Evolutionary conservation across 2,888 invertebrate genomes (phyloP), one percentile per base, ranked within the genome.

Genomic region (Blomia tropicalis): DNA sequence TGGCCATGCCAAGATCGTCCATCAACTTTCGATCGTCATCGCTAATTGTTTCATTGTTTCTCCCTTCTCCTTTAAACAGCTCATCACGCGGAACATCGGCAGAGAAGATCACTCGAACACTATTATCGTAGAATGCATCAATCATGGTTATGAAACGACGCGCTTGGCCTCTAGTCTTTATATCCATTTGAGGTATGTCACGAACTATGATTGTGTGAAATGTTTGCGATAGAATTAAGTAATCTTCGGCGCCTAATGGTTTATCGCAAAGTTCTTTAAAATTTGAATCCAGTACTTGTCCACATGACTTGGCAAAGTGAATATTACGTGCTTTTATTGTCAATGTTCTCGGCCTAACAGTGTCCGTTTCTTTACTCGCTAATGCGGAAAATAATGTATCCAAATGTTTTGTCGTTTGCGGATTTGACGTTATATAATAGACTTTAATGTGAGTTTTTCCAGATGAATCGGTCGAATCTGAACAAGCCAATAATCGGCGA

Each of bases 161-260:
- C 59, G 90, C 83, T 75, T 88, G 87, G n/a, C 89, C 87, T 73
- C 87, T 83, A 47, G 83, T 77, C 67, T 79, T 80, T 44, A 86
- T 74, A 70, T 83, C 85, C 71, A 98, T 76, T 71, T 84, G 82
- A 1, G 93, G 95, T 58, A 98, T 78, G 74, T 92, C 81, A 68
- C 90, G 78, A 69, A 98, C 84, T 67, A 98, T 82, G 44, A 98
- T 83, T 22, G 93, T 91, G 72, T 98, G 93, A 75, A 96, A 98
- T 68, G 86, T 84, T 74, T 90, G 87, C 43, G 36, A 14, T 71
- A 98, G 80, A 71, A 87, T 84, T 64, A 98, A 76, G 74, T 96
- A 98, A 77, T 98, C 98, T 70, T 85, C 85, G 7, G 95, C 91
- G 69, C 92, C 95, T 41, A 95, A 77, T 22, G 96, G 85, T 85